These are phyloP conservation scores for Syngnathus floridae DNA, from an alignment of 2,113 vertebrate species.

Conservation along the genomic window DNA sequence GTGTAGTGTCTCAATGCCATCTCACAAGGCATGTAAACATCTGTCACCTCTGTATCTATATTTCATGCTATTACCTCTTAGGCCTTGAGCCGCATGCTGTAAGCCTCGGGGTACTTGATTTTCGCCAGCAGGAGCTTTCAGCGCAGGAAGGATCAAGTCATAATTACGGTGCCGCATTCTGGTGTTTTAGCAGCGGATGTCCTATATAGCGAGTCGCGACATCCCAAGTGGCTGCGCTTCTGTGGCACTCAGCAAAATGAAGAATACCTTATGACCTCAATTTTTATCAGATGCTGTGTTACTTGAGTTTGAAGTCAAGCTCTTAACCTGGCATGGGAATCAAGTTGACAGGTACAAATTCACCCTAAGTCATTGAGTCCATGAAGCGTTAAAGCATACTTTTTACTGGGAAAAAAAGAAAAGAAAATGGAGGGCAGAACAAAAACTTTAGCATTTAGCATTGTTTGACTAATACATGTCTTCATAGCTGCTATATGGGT, in stretches of 20 bases:
- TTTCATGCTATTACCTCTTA: slow-evolving; percentile 72
- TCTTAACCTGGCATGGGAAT: slow-evolving; percentile 38
- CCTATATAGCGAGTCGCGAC: slow-evolving; percentile 57
- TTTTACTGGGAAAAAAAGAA: slow-evolving; percentile 1
- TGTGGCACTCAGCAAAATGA: slow-evolving; percentile 68
- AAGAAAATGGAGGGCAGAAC: neutral
- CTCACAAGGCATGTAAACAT: slow-evolving; percentile 61
- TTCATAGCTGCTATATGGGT: neutral
- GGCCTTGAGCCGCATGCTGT: slow-evolving; percentile 61
- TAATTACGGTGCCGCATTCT: slow-evolving; percentile 59
- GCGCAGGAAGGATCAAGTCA: slow-evolving; percentile 58
- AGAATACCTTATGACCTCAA: slow-evolving; percentile 65
- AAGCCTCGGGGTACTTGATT: slow-evolving; percentile 67
- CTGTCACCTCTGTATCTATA: slow-evolving; percentile 65
- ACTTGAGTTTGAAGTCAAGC: slow-evolving; percentile 20
- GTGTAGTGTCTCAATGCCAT: slow-evolving; percentile 63
- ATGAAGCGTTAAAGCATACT: slow-evolving; percentile 8
- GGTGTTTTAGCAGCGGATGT: slow-evolving; percentile 64
- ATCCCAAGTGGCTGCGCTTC: slow-evolving; percentile 65
- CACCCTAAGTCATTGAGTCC: slow-evolving; percentile 8
- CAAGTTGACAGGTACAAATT: slow-evolving; percentile 31
- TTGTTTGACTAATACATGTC: neutral
- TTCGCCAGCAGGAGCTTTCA: slow-evolving; percentile 59
- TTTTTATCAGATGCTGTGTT: slow-evolving; percentile 64
- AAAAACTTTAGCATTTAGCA: neutral